Base-by-base conservation (phyloP, 2,888 invertebrate genomes). In the Cephonodes hylas region DNA sequence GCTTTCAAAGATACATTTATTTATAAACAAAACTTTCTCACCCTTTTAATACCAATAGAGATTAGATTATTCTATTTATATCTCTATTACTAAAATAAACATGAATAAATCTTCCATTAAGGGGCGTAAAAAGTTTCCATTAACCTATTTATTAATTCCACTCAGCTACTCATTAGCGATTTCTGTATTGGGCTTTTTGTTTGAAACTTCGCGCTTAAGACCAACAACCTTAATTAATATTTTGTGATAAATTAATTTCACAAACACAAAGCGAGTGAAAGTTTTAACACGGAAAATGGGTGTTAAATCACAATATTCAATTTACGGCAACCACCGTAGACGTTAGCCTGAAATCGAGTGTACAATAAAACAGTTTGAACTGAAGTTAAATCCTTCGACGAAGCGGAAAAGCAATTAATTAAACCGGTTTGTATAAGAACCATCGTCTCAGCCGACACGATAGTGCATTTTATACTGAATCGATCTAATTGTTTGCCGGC, bases 381-480 rank as follows among this genome's bases (percentile, higher is more conserved):
- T 68, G 60, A 64, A 78, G 70, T 76, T 75, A 70, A 79, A 79
- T 73, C 72, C 72, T 66, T 66, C 65, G 58, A 60, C 63, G 58
- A 68, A 73, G 64, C 74, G 71, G 72, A 67, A 75, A 79, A 82
- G 78, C 80, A 79, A 83, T 83, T 82, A 83, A 81, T 79, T 80
- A 70, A 79, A 80, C 71, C 74, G 71, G 75, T 81, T 83, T 80
- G 75, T 76, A 69, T 74, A 77, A 77, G 75, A 71, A 77, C 67
- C 70, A 75, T 72, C 74, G 74, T 71, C 58, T 60, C 63, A 61
- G 67, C 65, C 42, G 58, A 60, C 60, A 64, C 59, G 63, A 65
- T 64, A 65, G 60, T 71, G 72, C 69, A 76, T 71, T 76, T 73
- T 66, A 63, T 63, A 61, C 65, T 42, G 27, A 74, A 76, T 72